Evolutionary conservation across 2,113 vertebrate genomes (phyloP), one percentile per base, ranked within the genome.

Genomic region (Dasypus novemcinctus): DNA sequence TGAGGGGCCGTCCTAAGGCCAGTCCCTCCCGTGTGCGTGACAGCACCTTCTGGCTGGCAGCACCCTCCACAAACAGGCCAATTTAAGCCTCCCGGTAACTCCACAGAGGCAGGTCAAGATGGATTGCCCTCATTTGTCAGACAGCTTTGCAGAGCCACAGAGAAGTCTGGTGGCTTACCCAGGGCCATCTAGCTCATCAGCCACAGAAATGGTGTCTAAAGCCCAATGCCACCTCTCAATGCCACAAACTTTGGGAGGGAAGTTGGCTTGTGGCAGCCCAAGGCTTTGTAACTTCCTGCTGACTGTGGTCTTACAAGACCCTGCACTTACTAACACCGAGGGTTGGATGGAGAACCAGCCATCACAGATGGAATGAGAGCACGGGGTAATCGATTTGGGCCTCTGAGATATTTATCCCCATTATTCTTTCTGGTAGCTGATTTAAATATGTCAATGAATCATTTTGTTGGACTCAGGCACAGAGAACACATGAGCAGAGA

Each of bases 381-480:
- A 74, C 2, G 12, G 38, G 75, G 84, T 93, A n/a, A 74, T 78
- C 1, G 4, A 75, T 57, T 52, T 83, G 43, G 38, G 64, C 43
- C 25, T 54, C 49, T 0, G 9, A 84, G 49, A 72, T 81, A 33
- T 38, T 81, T 63, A 78, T 63, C 72, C 46, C 78, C 52, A 41
- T 87, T 86, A 64, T 61, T 94, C 21, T 85, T 80, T 92, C 79
- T 76, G 27, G n/a, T 59, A 91, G 29, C 33, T 94, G 41, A 94
- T 74, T 93, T 81, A 82, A 94, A 91, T 85, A 92, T 91, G 75
- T 88, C 63, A 81, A 92, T 72, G 23, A 85, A 66, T 85, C 18
- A 63, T 59, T 85, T 94, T 59, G 63, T 36, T 81, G 78, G 52
- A 3, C 71, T 90, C 83, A 79, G 61, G n/a, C 41, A 78, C 46